Conservation (phyloP, 2,888 invertebrate species). For the Drosophila subquinaria region DNA sequence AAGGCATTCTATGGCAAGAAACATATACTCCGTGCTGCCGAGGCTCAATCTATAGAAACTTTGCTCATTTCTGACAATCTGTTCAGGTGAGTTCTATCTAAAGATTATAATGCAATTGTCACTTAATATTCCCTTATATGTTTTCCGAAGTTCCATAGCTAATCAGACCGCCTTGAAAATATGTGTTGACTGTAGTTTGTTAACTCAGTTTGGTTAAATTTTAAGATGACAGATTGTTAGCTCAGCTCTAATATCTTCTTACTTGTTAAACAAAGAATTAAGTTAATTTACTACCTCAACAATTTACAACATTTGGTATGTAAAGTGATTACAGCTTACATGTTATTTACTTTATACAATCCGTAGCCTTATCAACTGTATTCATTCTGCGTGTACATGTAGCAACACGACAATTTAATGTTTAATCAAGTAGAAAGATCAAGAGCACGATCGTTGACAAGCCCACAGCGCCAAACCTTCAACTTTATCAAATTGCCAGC, state of each 20-base stretch:
- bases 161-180: too few species aligned
- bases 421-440: slow-evolving; percentile 67
- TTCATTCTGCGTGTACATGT: not conserved
- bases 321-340: not conserved
- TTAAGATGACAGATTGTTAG: not conserved
- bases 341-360: not conserved
- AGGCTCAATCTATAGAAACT: slow-evolving; percentile 96
- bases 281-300: not conserved
- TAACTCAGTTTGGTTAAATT: too few species aligned
- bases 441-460: slow-evolving; percentile 62
- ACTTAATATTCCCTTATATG: too few species aligned
- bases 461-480: slow-evolving; percentile 58
- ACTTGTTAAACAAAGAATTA: not conserved
- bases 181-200: too few species aligned
- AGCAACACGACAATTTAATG: slow-evolving; percentile 13
- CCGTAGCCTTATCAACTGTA: slow-evolving; percentile 16
- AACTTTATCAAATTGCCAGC: slow-evolving; percentile 57
- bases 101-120: too few species aligned
- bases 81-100: slow-evolving; percentile 90
- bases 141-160: too few species aligned
- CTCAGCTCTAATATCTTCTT: not conserved
- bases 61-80: slow-evolving; percentile 97
- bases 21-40: slow-evolving; percentile 95
- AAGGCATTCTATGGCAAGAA: slow-evolving; percentile 98
- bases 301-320: not conserved